Evolutionary conservation across 2,888 invertebrate species (phyloP).

Genomic region (Drosophila bunnanda): DNA sequence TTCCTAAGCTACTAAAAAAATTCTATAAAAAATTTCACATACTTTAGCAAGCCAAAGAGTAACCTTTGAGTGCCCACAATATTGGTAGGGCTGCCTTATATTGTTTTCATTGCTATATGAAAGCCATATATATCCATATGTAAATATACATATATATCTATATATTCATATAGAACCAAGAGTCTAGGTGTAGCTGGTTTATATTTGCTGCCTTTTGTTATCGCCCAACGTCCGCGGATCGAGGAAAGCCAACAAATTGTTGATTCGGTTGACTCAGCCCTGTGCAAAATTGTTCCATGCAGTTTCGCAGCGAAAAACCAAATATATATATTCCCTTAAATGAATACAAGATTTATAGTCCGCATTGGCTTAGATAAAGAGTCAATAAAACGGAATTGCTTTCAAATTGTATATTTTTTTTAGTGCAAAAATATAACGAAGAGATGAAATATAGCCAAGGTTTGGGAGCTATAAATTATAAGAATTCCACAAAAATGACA

Average conservation of each 20-base stretch:
- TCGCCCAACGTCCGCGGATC: slow-evolving; percentile 44
- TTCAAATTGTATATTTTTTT: slow-evolving; percentile 10
- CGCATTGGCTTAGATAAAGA: slow-evolving; percentile 13
- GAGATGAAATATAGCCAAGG: neutral
- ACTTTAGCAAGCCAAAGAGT: neutral
- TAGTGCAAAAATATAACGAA: neutral
- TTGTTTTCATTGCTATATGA: slow-evolving; percentile 32
- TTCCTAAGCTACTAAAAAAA: neutral
- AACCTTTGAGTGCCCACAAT: slow-evolving; percentile 7
- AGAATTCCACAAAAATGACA: neutral
- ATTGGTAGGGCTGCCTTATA: slow-evolving; percentile 32
- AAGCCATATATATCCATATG: slow-evolving; percentile 1
- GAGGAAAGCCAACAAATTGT: slow-evolving; percentile 46
- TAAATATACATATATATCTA: neutral
- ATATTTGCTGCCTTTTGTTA: slow-evolving; percentile 68
- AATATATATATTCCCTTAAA: slow-evolving; percentile 10
- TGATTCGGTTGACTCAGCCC: slow-evolving; percentile 74
- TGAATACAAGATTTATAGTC: slow-evolving; percentile 67
- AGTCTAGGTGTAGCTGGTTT: slow-evolving; percentile 27
- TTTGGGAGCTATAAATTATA: neutral
- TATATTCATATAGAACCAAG: slow-evolving; percentile 17
- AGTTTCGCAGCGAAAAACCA: slow-evolving; percentile 47
- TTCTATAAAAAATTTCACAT: neutral
- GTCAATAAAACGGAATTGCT: slow-evolving; percentile 19
- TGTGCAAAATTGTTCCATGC: slow-evolving; percentile 66